Percentiles rank a stretch among this genome's conserved stretches.
These are phyloP conservation scores for Sphaeramia orbicularis DNA, from an alignment of 2,797 vertebrate genomes.

Conservation along the genomic window DNA sequence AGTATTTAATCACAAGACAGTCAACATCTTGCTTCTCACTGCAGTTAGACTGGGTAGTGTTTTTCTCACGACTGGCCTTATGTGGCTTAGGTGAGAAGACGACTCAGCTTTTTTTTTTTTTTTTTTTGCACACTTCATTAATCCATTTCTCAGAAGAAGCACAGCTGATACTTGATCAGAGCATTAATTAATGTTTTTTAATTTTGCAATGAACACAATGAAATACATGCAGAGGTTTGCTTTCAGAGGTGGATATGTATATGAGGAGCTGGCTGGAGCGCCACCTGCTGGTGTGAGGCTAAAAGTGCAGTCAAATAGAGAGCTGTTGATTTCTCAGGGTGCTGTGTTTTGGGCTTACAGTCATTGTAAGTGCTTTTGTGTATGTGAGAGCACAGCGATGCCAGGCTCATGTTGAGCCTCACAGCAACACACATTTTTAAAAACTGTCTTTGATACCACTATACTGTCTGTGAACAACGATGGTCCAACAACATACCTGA, in stretches of 20 bases:
- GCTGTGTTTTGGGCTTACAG: slow-evolving; percentile 48
- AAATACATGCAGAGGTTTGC: neutral
- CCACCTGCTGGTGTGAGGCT: slow-evolving; percentile 61
- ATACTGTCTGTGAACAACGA: slow-evolving; percentile 54
- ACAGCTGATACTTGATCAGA: slow-evolving; percentile 7
- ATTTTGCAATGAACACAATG: slow-evolving; percentile 19
- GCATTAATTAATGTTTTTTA: neutral
- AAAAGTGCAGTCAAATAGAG: slow-evolving; percentile 41
- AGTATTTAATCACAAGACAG: slow-evolving; percentile 39
- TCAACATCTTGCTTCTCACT: slow-evolving; percentile 1
- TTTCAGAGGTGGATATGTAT: neutral
- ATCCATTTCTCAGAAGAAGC: slow-evolving; percentile 3
- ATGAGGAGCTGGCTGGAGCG: slow-evolving; percentile 11
- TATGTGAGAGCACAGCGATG: slow-evolving; percentile 68
- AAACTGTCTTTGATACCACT: slow-evolving; percentile 69
- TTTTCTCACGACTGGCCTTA: slow-evolving; percentile 17
- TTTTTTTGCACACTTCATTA: neutral
- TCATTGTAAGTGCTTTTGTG: slow-evolving; percentile 72
- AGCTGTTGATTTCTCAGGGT: slow-evolving; percentile 70
- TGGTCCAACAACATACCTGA: slow-evolving; percentile 54
- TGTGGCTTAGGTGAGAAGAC: slow-evolving; percentile 9
- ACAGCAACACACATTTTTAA: slow-evolving; percentile 66
- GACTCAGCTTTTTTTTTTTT: neutral
- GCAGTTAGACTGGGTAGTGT: slow-evolving; percentile 1
- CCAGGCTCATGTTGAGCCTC: slow-evolving; percentile 74